phyloP scores from a whole-genome alignment of 2,113 vertebrate genomes.

The Phaetusa simplex region DNA sequence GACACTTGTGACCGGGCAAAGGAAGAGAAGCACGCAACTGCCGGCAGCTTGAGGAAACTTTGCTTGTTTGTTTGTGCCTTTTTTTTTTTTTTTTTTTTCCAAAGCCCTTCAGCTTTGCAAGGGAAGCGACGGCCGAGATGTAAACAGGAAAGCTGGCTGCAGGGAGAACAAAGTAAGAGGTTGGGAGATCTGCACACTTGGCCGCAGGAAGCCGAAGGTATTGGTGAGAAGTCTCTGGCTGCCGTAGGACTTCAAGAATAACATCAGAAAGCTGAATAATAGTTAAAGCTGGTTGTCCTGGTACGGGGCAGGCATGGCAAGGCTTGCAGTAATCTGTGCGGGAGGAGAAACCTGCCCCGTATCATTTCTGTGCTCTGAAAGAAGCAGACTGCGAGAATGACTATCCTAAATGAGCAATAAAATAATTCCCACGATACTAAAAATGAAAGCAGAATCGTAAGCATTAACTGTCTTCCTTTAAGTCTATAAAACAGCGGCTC shows the following conservation, averaged over 20 bases:
- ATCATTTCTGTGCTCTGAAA: rapidly evolving
- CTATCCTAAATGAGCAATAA: neutral
- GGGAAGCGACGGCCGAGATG: neutral
- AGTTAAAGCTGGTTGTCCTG: neutral
- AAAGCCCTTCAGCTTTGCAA: neutral
- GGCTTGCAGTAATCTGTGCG: neutral
- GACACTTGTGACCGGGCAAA: neutral
- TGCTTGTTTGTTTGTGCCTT: neutral
- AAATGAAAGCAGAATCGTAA: neutral
- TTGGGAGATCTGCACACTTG: neutral
- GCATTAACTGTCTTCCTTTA: neutral
- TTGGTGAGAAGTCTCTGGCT: neutral
- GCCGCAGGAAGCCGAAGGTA: neutral
- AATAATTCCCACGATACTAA: neutral
- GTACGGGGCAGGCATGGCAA: neutral
- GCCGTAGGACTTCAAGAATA: neutral
- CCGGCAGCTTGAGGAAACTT: conserved; percentile 8
- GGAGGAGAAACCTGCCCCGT: rapidly evolving
- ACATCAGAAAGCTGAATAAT: neutral
- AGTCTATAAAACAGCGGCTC: neutral
- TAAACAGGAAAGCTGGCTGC: conserved; percentile 53
- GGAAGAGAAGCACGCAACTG: neutral
- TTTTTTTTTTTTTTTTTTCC: neutral
- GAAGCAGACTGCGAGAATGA: neutral
- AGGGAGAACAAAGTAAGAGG: neutral